These are phyloP conservation scores for Lasioglossum zephyrum DNA, from an alignment of 2,888 invertebrate species.

Conservation along the genomic window DNA sequence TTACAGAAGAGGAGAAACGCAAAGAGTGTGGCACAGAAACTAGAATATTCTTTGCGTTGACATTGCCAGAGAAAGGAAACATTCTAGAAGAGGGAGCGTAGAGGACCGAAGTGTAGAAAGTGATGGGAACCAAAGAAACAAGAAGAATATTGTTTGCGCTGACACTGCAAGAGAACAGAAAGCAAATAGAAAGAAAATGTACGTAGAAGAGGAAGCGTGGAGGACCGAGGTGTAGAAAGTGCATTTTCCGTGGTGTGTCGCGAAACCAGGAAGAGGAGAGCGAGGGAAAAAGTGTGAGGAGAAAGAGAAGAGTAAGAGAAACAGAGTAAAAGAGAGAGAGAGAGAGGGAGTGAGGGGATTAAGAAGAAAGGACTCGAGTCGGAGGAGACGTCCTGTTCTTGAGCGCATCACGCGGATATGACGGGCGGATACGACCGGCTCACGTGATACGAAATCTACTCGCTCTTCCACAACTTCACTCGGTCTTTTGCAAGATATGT, in stretches of 20 bases:
- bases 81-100: not conserved
- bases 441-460: conserved; percentile 75
- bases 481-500: conserved; percentile 62
- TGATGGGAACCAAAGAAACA: not conserved
- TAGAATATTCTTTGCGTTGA: not conserved
- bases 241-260: not conserved
- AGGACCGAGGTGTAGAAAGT: not conserved
- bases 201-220: not conserved
- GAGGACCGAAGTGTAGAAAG: not conserved
- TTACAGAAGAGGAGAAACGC: not conserved
- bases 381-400: conserved; percentile 19
- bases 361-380: conserved; percentile 7
- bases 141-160: not conserved
- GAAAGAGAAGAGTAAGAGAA: not conserved
- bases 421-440: conserved; percentile 78
- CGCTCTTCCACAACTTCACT: conserved; percentile 39
- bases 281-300: not conserved
- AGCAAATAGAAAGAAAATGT: not conserved
- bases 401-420: conserved; percentile 74
- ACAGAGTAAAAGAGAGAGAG: not conserved
- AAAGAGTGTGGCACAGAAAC: not conserved
- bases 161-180: not conserved
- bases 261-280: not conserved
- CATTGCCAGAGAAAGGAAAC: not conserved
- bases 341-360: not conserved